A percentile compares a stretch with the other conserved stretches of the same genome.
phyloP scores from a whole-genome alignment of 2,797 vertebrate species.

The Alcedo quadribrachys region DNA sequence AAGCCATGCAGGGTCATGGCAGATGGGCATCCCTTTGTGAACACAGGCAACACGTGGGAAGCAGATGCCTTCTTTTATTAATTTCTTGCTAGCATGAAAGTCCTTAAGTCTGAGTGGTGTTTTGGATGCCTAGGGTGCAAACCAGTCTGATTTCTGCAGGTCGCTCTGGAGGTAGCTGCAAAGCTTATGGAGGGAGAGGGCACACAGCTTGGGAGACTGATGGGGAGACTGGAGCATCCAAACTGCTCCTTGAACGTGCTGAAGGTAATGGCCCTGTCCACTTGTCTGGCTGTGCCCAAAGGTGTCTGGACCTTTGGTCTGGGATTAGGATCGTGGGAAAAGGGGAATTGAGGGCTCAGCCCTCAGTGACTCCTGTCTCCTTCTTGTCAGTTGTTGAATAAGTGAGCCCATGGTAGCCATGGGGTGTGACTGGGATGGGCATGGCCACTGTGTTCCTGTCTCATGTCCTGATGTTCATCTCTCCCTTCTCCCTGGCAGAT shows the following conservation, averaged over 20 bases:
- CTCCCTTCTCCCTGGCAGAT: slow-evolving; percentile 49
- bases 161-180: slow-evolving; percentile 64
- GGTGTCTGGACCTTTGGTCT: neutral
- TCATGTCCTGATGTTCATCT: neutral
- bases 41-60: neutral
- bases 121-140: neutral
- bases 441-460: neutral
- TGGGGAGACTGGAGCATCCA: slow-evolving; percentile 63
- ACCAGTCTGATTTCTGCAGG: slow-evolving; percentile 55
- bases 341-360: neutral
- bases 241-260: slow-evolving; percentile 63
- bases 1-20: neutral
- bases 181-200: slow-evolving; percentile 61
- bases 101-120: neutral
- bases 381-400: neutral
- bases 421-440: neutral
- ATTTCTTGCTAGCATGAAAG: neutral
- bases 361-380: neutral
- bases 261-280: slow-evolving; percentile 64
- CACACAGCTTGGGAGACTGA: slow-evolving; percentile 54
- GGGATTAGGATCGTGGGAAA: neutral
- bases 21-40: neutral
- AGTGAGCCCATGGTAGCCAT: neutral
- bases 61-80: neutral
- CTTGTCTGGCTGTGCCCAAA: neutral